Base-by-base conservation (phyloP, 2,797 vertebrate genomes). In the Phylloscopus collybita region DNA sequence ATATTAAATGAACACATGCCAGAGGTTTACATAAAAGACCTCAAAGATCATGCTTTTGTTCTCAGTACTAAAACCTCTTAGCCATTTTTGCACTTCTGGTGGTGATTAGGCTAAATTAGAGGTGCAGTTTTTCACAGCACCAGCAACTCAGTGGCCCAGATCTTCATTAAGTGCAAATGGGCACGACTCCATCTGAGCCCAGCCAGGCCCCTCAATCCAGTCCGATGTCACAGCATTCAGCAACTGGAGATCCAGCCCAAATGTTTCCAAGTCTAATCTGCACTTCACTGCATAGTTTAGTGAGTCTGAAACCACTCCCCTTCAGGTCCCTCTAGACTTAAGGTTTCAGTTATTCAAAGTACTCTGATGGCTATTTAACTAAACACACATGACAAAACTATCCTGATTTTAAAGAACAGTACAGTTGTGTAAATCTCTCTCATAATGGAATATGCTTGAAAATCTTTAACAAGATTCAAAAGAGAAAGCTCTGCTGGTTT, bases 11-110 rank as follows among this genome's bases (percentile, higher is more conserved):
- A 96, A 95, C 90, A 91, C 70, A 95, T 92, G 93, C 88, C 90
- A 94, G 92, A 96, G 79, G 93, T 96, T 96, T 96, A 94, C 88
- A 96, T 80, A 76, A 97, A 96, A 93, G 80, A 89, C 90, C 84
- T 91, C 86, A 80, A 70, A 93, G 80, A 95, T 88, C 95, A 93
- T 50, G 70, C 89, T 80, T 81, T 94, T 92, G 73, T 88, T 96
- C 87, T 80, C 83, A 67, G 42, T 64, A 66, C 56, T 91, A 91
- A 88, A 96, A 86, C 40, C 62, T 30, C 47, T 61, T 38, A 23
- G n/a, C 51, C 12, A 36, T 79, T 94, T 91, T 86, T 74, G 84
- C 80, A 86, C 67, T 76, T 51, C 66, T 78, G 71, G 67, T 0
- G 0, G 54, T 53, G 90, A 91, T 80, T 22, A 90, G 71, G 72